Evolutionary conservation across 1,140 invertebrate species (phyloP).

Genomic region (Cryptotermes secundus): DNA sequence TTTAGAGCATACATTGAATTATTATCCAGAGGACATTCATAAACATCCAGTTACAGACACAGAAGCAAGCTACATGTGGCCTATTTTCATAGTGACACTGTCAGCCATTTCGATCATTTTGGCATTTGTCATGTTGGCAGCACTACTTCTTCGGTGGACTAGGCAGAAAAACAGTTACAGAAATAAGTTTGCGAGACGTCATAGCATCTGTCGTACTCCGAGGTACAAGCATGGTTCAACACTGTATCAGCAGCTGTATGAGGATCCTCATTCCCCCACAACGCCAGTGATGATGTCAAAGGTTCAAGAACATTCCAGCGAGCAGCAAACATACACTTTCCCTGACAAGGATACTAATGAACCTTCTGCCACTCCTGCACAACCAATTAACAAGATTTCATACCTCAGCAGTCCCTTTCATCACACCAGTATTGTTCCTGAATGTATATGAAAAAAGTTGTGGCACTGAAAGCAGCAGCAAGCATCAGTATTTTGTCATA

Average conservation of each 20-base stretch:
- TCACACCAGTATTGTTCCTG: slow-evolving; percentile 62
- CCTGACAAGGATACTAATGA: background rate
- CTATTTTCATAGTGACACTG: background rate
- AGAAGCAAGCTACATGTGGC: background rate
- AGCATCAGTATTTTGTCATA: background rate
- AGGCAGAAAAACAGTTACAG: background rate
- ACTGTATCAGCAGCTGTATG: slow-evolving; percentile 55
- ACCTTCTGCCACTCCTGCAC: background rate
- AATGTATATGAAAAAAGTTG: slow-evolving; percentile 53
- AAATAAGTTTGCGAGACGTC: background rate
- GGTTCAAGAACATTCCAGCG: background rate
- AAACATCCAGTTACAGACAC: background rate
- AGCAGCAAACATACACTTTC: background rate
- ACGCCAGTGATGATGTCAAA: slow-evolving; percentile 54
- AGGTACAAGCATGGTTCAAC: slow-evolving; percentile 48
- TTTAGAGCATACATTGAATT: background rate
- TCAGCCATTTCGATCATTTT: background rate
- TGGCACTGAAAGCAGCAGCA: background rate
- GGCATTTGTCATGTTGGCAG: background rate
- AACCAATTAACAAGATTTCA: slow-evolving; percentile 41
- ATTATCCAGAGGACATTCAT: background rate
- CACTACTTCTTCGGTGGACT: background rate
- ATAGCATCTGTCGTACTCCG: background rate
- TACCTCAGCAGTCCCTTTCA: slow-evolving; percentile 64
- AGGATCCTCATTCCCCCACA: slow-evolving; percentile 50